Base-by-base conservation (phyloP, 2,888 invertebrate genomes). In the Bombylius major region DNA sequence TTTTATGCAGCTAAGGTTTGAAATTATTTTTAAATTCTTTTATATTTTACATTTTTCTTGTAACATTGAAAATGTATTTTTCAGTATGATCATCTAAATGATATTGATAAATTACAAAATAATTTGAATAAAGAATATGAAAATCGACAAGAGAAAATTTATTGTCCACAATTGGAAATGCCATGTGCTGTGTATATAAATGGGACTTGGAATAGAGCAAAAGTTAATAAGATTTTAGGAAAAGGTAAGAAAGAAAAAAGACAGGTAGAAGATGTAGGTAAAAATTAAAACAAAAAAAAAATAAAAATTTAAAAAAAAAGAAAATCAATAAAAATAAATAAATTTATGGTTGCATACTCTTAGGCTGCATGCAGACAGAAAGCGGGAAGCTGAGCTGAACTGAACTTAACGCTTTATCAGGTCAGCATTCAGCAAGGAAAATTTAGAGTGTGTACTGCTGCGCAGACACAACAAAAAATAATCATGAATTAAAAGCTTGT, bases 1-100 rank as follows among this genome's bases (percentile, higher is more conserved):
- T 83, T 90, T 67, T 87, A 77, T 67, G 79, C 86, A 0, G 79
- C 83, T 62, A 80, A 82, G 74, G 84, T 84, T 73, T 70, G 54
- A 55, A 23, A 11, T 42, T 34, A n/a, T 14, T 45, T 45, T 14
- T 14, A 32, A 9, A n/a, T 9, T 44, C 11, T 32, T 51, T 50
- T 58, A 53, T 46, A 66, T 42, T 42, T 42, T 42, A 23, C 11
- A 42, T 42, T 54, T 14, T 45, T 51, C 9, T 5, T 51, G 9
- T 55, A 60, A 45, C 56, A 60, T 49, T 56, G 0, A 36, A 32
- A 7, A 31, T 11, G 45, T 44, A 13, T 34, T 51, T 46, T 58
- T 51, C 44, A 66, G 66, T 51, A 57, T 55, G 65, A 66, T 13
- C 53, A 62, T 23, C 53, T 59, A 42, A 59, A 53, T 3, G 50